A percentile compares a stretch with the other conserved stretches of the same genome.
Evolutionary conservation across 2,797 vertebrate genomes (phyloP).

Genomic region (Ctenosaura bakeri): DNA sequence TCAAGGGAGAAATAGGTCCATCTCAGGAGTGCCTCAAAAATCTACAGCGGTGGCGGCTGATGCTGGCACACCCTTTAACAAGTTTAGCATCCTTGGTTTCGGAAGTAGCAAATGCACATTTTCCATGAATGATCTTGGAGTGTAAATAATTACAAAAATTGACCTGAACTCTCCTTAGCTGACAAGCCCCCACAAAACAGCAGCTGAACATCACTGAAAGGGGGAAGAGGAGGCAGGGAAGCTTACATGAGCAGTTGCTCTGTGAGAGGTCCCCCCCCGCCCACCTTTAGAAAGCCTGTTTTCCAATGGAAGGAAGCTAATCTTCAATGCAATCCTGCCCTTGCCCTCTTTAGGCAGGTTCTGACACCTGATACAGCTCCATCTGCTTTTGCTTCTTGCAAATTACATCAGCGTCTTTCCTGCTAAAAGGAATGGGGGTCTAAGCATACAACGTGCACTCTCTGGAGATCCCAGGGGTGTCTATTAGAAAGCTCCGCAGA

Average conservation of each 20-base stretch:
- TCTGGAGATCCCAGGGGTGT: slow-evolving; percentile 1
- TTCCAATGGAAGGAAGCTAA: background rate
- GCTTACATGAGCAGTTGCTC: background rate
- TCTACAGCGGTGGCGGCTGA: background rate
- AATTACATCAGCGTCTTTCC: slow-evolving; percentile 21
- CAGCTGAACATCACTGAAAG: background rate
- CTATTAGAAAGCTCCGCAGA: slow-evolving; percentile 2
- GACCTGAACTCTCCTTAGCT: background rate
- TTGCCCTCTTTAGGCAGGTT: slow-evolving; percentile 12
- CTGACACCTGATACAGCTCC: slow-evolving; percentile 34
- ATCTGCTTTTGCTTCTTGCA: slow-evolving; percentile 41
- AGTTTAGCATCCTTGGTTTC: background rate
- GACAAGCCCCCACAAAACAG: background rate
- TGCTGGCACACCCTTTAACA: background rate
- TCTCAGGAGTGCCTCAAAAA: background rate
- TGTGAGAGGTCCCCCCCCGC: background rate
- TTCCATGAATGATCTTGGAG: background rate
- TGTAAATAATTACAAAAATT: background rate
- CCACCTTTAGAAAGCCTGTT: background rate
- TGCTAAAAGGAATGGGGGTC: slow-evolving; percentile 10
- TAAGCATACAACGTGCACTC: background rate
- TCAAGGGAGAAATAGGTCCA: background rate
- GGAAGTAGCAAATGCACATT: background rate
- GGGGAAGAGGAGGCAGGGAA: background rate
- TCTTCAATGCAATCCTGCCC: background rate